Evolutionary conservation across 1,140 invertebrate species (phyloP), one percentile per base, ranked within the genome.

Genomic region (Anthonomus grandis): DNA sequence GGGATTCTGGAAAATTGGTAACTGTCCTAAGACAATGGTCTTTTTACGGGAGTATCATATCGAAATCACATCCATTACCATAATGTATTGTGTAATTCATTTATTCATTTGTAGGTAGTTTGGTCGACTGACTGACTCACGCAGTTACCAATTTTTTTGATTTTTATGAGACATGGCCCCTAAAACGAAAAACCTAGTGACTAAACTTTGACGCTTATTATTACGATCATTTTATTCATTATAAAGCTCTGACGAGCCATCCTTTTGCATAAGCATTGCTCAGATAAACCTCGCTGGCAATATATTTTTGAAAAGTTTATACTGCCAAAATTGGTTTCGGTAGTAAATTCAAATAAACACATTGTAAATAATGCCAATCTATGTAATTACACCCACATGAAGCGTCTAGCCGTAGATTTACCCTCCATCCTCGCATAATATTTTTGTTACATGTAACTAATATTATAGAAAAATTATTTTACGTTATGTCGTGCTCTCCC

Each of bases 371-470:
- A 57, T 57, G 23, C 41, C n/a, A 49, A 47, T 47, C 4, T 46
- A 57, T 49, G 45, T 57, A 42, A 55, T 51, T 36, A 51, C 46
- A 51, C 22, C 51, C 21, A 63, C 69, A 71, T 71, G 69, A 71
- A 71, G 69, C 64, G 68, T 71, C 69, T 65, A 57, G 65, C 70
- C 70, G 68, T 67, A 67, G 52, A 52, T 62, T 46, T 57, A 39
- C 42, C 48, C 47, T 25, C 31, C 54, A 31, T 46, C 47, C 48
- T 39, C 19, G 37, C 46, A 41, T 57, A 21, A 17, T n/a, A n/a
- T 31, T 42, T 44, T 57, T 49, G 27, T 42, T 54, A 24, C 37
- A 45, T 54, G 51, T 45, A 15, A 54, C 51, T 54, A 54, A 54
- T 44, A 15, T 18, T 44, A 6, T 44, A 21, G 9, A n/a, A 12